These are phyloP conservation scores for Archips crataeganus DNA, from an alignment of 2,888 invertebrate genomes.

Conservation along the genomic window DNA sequence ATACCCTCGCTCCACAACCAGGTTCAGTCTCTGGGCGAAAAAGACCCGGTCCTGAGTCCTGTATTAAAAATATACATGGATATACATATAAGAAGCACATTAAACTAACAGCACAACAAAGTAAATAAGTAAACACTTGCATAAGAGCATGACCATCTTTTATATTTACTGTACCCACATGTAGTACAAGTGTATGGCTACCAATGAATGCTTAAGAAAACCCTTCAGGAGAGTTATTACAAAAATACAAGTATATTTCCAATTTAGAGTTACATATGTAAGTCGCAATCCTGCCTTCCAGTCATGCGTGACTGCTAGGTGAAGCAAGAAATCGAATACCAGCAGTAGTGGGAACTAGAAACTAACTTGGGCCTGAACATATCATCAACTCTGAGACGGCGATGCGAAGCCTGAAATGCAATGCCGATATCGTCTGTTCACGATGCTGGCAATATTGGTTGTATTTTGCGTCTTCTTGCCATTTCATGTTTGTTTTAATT, in stretches of 20 bases:
- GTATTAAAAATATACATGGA: no score
- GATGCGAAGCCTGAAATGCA: slow-evolving; percentile 11
- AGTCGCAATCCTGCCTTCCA: slow-evolving; percentile 13
- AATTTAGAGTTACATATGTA: background rate
- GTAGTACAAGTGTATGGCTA: no score
- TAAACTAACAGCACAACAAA: no score
- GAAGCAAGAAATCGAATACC: slow-evolving; percentile 41
- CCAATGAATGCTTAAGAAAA: no score
- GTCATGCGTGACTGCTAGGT: slow-evolving; percentile 18
- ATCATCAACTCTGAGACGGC: slow-evolving; percentile 26
- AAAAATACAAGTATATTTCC: background rate
- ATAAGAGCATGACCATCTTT: no score
- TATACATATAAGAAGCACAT: no score
- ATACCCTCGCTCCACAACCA: no score
- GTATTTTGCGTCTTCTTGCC: background rate
- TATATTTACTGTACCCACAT: no score
- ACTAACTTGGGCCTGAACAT: slow-evolving; percentile 42
- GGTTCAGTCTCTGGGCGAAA: no score
- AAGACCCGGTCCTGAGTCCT: no score
- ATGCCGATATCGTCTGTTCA: slow-evolving; percentile 16
- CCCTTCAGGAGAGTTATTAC: no score
- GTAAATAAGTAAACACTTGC: no score
- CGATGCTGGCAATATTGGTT: slow-evolving; percentile 23
- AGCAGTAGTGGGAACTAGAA: slow-evolving; percentile 35
- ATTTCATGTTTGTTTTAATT: background rate